Percentiles rank a stretch among this genome's conserved stretches.
Evolutionary conservation across 2,797 vertebrate species (phyloP).

Genomic region (Gadopsis bispinosus): DNA sequence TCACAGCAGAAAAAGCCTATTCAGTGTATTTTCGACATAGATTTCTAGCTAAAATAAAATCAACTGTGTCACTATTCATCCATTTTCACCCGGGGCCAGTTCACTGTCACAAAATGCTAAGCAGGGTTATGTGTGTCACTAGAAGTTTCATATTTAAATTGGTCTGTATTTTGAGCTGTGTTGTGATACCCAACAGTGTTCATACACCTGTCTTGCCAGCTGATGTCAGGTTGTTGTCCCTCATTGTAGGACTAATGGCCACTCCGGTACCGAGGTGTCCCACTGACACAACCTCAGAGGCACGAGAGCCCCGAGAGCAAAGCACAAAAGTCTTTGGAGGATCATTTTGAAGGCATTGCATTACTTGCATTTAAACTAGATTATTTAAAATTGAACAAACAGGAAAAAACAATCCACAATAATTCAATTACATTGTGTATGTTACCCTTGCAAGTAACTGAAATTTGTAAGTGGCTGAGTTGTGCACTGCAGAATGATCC

Average conservation of each 20-base stretch:
- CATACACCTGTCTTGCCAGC: constrained; percentile 79
- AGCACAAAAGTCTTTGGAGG: constrained; percentile 27
- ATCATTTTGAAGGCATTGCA: background rate
- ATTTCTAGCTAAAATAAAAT: background rate
- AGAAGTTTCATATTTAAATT: too few species aligned
- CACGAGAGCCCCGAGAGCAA: constrained; percentile 33
- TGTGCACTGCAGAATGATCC: background rate
- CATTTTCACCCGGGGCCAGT: too few species aligned
- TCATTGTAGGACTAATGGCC: constrained; percentile 39
- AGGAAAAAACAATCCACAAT: background rate
- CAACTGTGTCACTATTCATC: background rate
- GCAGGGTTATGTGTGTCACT: too few species aligned
- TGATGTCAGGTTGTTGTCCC: constrained; percentile 67
- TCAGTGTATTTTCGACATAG: background rate
- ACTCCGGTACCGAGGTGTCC: constrained; percentile 60
- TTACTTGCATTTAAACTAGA: background rate
- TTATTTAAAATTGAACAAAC: background rate
- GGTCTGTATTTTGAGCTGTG: constrained; percentile 15
- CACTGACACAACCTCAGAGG: constrained; percentile 54
- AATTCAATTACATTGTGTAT: background rate
- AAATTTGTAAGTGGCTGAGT: background rate
- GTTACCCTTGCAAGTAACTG: background rate
- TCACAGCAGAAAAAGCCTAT: constrained; percentile 4
- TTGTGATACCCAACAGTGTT: constrained; percentile 31
- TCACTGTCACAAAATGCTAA: too few species aligned